These are phyloP conservation scores for Lithosia quadra DNA, from an alignment of 2,888 invertebrate species.

Conservation along the genomic window DNA sequence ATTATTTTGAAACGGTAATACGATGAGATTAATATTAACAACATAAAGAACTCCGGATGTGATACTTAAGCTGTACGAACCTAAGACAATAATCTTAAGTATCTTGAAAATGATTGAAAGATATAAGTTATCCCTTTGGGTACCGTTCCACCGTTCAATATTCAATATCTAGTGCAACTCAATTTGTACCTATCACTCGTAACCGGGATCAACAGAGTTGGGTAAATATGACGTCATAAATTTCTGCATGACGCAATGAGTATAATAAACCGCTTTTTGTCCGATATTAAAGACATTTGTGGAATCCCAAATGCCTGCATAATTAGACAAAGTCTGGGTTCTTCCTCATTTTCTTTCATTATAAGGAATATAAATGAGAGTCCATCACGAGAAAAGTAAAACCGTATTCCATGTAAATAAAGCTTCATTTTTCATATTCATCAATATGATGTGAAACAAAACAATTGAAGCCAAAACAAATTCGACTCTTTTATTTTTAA, in stretches of 20 bases:
- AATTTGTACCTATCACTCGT: neutral
- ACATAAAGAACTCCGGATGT: neutral
- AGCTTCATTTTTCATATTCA: neutral
- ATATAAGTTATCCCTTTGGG: neutral
- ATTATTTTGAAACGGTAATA: no score
- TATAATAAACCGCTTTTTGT: neutral
- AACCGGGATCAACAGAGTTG: neutral
- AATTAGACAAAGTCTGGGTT: neutral
- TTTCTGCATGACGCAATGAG: neutral
- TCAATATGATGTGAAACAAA: neutral
- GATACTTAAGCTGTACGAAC: neutral
- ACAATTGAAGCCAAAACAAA: neutral
- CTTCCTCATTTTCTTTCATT: neutral
- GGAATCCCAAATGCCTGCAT: neutral
- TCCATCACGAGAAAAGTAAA: constrained; percentile 2
- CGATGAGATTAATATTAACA: neutral
- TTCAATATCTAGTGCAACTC: constrained; percentile 4
- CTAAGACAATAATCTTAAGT: neutral
- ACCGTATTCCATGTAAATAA: neutral
- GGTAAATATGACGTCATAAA: neutral
- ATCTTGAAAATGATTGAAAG: neutral
- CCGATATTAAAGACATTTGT: neutral
- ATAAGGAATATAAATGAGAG: neutral
- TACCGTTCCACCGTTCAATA: neutral
- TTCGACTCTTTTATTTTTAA: neutral